Evolutionary conservation across 2,797 vertebrate genomes (phyloP).

Genomic region (Propithecus deckenii): DNA sequence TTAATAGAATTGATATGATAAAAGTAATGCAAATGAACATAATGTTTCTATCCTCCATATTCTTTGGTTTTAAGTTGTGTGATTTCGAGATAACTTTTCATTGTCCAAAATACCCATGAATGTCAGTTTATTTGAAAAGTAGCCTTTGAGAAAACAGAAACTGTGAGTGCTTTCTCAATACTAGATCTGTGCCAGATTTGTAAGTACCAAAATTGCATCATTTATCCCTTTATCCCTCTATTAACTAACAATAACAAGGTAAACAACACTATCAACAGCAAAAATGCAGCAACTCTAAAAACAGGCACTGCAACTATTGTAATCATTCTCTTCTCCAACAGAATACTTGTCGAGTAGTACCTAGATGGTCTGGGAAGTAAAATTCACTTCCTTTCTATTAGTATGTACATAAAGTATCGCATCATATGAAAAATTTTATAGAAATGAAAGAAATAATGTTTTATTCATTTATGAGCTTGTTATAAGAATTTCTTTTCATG

Average conservation of each 20-base stretch:
- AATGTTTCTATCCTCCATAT: neutral
- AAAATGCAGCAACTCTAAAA: neutral
- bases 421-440: neutral
- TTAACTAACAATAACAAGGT: neutral
- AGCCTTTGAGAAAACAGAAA: neutral
- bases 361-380: neutral
- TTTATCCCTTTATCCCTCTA: neutral
- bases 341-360: neutral
- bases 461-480: neutral
- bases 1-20: conserved; percentile 19
- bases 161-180: neutral
- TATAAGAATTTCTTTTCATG: neutral
- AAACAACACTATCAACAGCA: neutral
- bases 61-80: neutral
- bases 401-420: neutral
- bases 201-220: neutral
- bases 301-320: neutral
- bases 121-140: conserved; percentile 13
- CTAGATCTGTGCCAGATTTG: neutral
- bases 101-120: neutral
- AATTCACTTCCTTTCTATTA: neutral
- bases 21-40: conserved; percentile 21
- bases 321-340: neutral
- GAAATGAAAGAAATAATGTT: neutral
- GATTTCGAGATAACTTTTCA: conserved; percentile 5